Conservation (phyloP, 1,140 invertebrate species). For the Antheraea mylitta region DNA sequence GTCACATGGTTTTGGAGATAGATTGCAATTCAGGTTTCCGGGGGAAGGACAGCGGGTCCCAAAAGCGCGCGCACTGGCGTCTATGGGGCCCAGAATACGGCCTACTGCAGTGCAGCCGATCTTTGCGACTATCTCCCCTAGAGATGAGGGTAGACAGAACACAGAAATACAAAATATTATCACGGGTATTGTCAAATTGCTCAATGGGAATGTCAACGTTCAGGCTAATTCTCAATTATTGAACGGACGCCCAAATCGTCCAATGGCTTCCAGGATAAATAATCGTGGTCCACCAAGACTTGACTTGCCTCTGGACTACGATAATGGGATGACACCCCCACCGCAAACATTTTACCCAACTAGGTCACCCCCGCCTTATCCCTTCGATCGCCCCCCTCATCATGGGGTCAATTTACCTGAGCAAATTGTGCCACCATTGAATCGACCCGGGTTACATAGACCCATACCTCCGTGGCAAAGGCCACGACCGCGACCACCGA, state of each 20-base stretch:
- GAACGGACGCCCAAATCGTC: conserved; percentile 79
- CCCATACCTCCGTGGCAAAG: conserved; percentile 82
- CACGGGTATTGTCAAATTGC: conserved; percentile 91
- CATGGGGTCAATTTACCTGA: conserved; percentile 87
- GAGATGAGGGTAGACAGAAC: conserved; percentile 77
- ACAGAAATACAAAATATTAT: conserved; percentile 95
- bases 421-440: conserved; percentile 84
- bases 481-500: conserved; percentile 73
- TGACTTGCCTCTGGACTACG: conserved; percentile 86
- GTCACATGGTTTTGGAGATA: conserved; percentile 59
- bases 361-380: conserved; percentile 82
- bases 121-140: conserved; percentile 67
- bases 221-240: conserved; percentile 83
- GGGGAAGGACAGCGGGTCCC: conserved; percentile 87
- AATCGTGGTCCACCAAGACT: conserved; percentile 92
- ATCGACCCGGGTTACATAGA: conserved; percentile 79
- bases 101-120: conserved; percentile 74
- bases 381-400: conserved; percentile 83
- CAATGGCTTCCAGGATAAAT: conserved; percentile 87
- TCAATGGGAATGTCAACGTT: conserved; percentile 93
- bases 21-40: conserved; percentile 77
- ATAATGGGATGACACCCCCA: conserved; percentile 74
- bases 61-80: conserved; percentile 80
- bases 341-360: conserved; percentile 61
- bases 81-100: conserved; percentile 82